A percentile compares a stretch with the other conserved stretches of the same genome.
Conservation (phyloP, 1,140 invertebrate species). For the Oncopodura yosiiana region DNA sequence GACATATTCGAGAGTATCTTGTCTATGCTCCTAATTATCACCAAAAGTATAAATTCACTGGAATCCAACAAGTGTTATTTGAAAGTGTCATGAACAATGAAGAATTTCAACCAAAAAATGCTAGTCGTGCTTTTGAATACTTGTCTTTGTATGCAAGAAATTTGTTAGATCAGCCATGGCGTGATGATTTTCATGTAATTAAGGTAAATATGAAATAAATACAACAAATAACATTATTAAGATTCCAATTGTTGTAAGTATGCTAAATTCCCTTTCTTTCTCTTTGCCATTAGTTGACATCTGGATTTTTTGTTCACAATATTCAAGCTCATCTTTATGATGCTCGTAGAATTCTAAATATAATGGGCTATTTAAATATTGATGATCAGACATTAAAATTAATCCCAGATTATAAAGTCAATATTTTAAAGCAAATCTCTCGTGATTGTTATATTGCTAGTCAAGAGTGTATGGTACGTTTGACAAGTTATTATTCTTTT, state of each 20-base stretch:
- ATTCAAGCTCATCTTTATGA: slow-evolving; percentile 65
- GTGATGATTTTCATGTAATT: slow-evolving; percentile 69
- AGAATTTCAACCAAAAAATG: slow-evolving; percentile 68
- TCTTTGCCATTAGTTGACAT: slow-evolving; percentile 75
- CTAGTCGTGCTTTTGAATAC: slow-evolving; percentile 68
- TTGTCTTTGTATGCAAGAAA: slow-evolving; percentile 75
- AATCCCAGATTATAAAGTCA: slow-evolving; percentile 62
- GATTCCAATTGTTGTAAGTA: too few species aligned
- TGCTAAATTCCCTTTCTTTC: too few species aligned
- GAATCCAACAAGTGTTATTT: slow-evolving; percentile 58
- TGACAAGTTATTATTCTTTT: too few species aligned
- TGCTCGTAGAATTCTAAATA: slow-evolving; percentile 61
- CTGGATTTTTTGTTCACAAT: slow-evolving; percentile 76
- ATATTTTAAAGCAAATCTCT: slow-evolving; percentile 64
- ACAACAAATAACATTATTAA: background rate
- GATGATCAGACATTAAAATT: slow-evolving; percentile 46
- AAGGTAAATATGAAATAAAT: slow-evolving; percentile 47
- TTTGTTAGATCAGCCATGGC: slow-evolving; percentile 72
- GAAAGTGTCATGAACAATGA: slow-evolving; percentile 56
- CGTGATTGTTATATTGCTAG: slow-evolving; percentile 76
- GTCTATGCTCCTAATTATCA: slow-evolving; percentile 63
- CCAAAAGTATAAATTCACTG: slow-evolving; percentile 64
- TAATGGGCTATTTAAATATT: slow-evolving; percentile 66
- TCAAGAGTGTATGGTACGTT: slow-evolving; percentile 79
- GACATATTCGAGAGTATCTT: slow-evolving; percentile 63